These are phyloP conservation scores for Leptatherina wallacei DNA, from an alignment of 2,797 vertebrate genomes.

Conservation along the genomic window DNA sequence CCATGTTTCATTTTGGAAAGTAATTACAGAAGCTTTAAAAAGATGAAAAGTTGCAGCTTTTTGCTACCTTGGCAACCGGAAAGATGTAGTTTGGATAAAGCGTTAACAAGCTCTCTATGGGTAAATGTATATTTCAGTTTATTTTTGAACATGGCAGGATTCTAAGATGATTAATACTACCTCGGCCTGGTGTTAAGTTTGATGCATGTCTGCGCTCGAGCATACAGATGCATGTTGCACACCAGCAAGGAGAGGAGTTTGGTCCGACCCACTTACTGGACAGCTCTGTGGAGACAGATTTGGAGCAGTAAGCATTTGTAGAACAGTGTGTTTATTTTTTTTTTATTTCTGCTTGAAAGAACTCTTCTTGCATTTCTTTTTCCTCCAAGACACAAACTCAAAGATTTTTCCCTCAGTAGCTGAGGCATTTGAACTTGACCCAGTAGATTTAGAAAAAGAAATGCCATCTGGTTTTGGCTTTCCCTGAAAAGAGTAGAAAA, in stretches of 20 bases:
- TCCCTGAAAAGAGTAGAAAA: slow-evolving; percentile 6
- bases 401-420: slow-evolving; percentile 33
- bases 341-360: slow-evolving; percentile 40
- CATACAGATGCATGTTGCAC: slow-evolving; percentile 47
- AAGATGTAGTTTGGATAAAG: slow-evolving; percentile 33
- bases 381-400: slow-evolving; percentile 19
- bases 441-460: slow-evolving; percentile 23
- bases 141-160: slow-evolving; percentile 25
- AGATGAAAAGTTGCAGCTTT: slow-evolving; percentile 35
- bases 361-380: slow-evolving; percentile 27
- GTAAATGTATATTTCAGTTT: slow-evolving; percentile 37
- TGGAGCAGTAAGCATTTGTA: slow-evolving; percentile 52
- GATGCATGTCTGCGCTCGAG: slow-evolving; percentile 44
- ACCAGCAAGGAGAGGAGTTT: slow-evolving; percentile 48
- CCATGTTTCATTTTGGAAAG: slow-evolving; percentile 35
- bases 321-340: slow-evolving; percentile 40
- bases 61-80: slow-evolving; percentile 54
- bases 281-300: slow-evolving; percentile 61
- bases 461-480: slow-evolving; percentile 20
- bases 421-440: slow-evolving; percentile 46
- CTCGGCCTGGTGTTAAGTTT: slow-evolving; percentile 36
- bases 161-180: slow-evolving; percentile 40
- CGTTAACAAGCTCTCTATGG: slow-evolving; percentile 22
- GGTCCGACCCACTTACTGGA: slow-evolving; percentile 65
- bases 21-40: slow-evolving; percentile 35